Evolutionary conservation across 2,113 vertebrate genomes (phyloP).

Genomic region (Chiloscyllium plagiosum): DNA sequence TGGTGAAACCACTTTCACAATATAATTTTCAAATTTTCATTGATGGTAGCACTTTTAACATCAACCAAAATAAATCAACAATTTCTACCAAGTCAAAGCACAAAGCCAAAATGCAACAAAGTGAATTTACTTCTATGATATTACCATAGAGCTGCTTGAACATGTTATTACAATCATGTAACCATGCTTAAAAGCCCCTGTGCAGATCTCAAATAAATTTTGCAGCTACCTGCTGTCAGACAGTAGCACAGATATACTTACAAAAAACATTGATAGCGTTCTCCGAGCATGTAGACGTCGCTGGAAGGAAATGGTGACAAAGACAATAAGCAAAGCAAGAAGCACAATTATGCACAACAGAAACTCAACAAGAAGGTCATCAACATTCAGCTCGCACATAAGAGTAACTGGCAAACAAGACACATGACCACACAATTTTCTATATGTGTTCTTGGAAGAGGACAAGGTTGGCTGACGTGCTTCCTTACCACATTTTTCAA

Average conservation of each 20-base stretch:
- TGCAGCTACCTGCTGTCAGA: not conserved
- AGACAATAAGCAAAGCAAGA: slow-evolving; percentile 45
- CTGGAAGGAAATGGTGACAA: slow-evolving; percentile 53
- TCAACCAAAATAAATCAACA: not conserved
- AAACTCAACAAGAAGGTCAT: not conserved
- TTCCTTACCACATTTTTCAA: not conserved
- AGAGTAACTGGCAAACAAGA: not conserved
- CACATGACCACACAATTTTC: not conserved
- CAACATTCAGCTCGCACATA: not conserved
- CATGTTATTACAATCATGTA: not conserved
- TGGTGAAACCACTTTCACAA: not conserved
- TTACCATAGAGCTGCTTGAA: slow-evolving; percentile 38
- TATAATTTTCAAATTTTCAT: not conserved
- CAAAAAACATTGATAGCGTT: slow-evolving; percentile 97
- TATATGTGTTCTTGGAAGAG: no score
- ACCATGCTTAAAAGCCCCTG: not conserved
- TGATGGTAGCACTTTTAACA: not conserved
- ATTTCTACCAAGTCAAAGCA: not conserved
- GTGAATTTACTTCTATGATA: not conserved
- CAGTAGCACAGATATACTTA: slow-evolving; percentile 62
- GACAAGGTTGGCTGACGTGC: not conserved
- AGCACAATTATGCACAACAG: slow-evolving; percentile 43
- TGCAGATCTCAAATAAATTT: not conserved
- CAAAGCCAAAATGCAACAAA: not conserved
- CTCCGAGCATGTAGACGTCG: slow-evolving; percentile 82